phyloP scores from a whole-genome alignment of 2,113 vertebrate genomes.

The Ciconia stormi region DNA sequence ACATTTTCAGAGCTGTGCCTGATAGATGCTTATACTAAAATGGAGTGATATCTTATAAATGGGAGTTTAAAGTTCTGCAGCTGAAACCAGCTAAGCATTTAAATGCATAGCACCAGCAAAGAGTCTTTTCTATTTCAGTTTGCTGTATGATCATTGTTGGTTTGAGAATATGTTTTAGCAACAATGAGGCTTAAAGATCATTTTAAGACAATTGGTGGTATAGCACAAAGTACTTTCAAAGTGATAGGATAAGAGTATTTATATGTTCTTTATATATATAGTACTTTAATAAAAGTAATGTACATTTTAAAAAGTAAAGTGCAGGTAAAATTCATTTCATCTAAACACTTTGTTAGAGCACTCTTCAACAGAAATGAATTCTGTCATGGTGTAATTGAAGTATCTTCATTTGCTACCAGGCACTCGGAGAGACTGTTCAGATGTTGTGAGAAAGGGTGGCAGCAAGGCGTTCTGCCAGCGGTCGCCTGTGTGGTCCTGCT shows the following conservation, averaged over 20 bases:
- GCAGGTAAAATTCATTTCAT: neutral
- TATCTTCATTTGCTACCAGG: neutral
- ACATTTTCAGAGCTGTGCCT: slow-evolving; percentile 1
- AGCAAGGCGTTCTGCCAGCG: neutral
- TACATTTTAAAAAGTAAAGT: neutral
- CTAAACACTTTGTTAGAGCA: neutral
- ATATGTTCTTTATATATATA: neutral
- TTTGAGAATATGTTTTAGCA: neutral
- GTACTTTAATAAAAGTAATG: neutral
- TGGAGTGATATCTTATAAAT: neutral
- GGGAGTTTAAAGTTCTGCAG: neutral
- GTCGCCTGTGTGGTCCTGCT: neutral
- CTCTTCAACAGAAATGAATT: neutral
- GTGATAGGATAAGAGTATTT: neutral
- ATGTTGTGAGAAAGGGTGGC: neutral
- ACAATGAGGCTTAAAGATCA: neutral
- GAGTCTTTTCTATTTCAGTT: neutral
- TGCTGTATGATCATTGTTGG: neutral
- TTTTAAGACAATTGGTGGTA: neutral
- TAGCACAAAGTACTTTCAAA: neutral
- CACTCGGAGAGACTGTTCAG: neutral
- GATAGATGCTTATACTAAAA: slow-evolving; percentile 31
- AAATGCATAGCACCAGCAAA: neutral
- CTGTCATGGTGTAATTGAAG: neutral
- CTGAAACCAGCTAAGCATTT: slow-evolving; percentile 21